Conservation (phyloP, 2,888 invertebrate genomes). For the Chrysopilus asiliformis region DNA sequence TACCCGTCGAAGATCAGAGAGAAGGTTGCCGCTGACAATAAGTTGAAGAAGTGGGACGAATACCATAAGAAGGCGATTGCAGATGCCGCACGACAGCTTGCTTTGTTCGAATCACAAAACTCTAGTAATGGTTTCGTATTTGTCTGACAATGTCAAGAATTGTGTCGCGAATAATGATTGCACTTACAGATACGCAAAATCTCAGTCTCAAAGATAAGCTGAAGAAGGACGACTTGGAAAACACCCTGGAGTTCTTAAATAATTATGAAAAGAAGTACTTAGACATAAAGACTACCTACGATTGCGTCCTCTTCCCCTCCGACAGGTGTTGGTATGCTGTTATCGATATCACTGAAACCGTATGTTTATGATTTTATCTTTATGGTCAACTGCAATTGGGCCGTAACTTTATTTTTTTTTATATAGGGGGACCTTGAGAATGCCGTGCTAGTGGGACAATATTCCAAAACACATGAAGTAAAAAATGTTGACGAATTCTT, state of each 20-base stretch:
- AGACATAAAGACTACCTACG: slow-evolving; percentile 81
- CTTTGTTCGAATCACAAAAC: slow-evolving; percentile 56
- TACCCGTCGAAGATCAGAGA: slow-evolving; percentile 77
- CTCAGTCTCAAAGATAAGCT: slow-evolving; percentile 58
- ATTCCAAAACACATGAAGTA: slow-evolving; percentile 63
- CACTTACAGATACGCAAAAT: slow-evolving; percentile 38
- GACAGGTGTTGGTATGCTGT: slow-evolving; percentile 64
- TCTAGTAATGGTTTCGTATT: slow-evolving; percentile 38
- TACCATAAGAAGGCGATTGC: slow-evolving; percentile 66
- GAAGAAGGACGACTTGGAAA: slow-evolving; percentile 78
- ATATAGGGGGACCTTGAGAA: slow-evolving; percentile 39
- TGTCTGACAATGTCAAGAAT: too few relatives aligned
- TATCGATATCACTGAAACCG: slow-evolving; percentile 29
- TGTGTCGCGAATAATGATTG: too few relatives aligned
- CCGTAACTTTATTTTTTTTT: slow-evolving; percentile 37
- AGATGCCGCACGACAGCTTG: slow-evolving; percentile 58
- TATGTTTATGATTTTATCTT: slow-evolving; percentile 9
- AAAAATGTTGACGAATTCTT: slow-evolving; percentile 68
- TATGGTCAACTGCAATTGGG: slow-evolving; percentile 31
- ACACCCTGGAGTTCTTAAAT: slow-evolving; percentile 68
- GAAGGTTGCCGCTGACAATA: slow-evolving; percentile 63
- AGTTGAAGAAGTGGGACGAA: slow-evolving; percentile 74
- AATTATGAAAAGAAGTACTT: slow-evolving; percentile 74
- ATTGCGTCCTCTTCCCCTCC: slow-evolving; percentile 88
- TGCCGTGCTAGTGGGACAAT: slow-evolving; percentile 69